These are phyloP conservation scores for Ochropacha duplaris DNA, from an alignment of 2,888 invertebrate genomes.

Conservation along the genomic window DNA sequence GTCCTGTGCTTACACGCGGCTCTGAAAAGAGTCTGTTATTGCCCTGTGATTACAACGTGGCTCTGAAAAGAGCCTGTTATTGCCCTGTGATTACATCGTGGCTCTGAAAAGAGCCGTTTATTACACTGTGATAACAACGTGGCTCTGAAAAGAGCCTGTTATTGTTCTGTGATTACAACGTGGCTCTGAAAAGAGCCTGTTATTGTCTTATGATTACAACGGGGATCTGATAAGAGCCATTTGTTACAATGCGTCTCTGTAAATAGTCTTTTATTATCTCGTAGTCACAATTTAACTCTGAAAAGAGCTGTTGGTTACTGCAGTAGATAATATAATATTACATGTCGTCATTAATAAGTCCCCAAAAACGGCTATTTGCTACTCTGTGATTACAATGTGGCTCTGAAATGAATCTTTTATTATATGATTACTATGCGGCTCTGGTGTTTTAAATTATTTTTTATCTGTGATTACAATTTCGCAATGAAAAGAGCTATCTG, in stretches of 20 bases:
- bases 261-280: constrained; percentile 8
- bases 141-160: not conserved
- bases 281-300: constrained; percentile 12
- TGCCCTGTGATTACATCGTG: constrained; percentile 4
- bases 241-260: constrained; percentile 7
- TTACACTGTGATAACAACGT: constrained; percentile 7
- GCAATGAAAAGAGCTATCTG: constrained; percentile 13
- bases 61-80: constrained; percentile 7
- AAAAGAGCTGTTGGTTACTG: constrained; percentile 2
- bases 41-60: constrained; percentile 8
- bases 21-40: constrained; percentile 8
- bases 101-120: constrained; percentile 4
- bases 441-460: constrained; percentile 7
- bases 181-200: constrained; percentile 13
- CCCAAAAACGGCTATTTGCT: no score
- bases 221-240: constrained; percentile 8
- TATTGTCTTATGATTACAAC: constrained; percentile 8
- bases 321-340: no score
- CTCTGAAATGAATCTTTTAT: constrained; percentile 11
- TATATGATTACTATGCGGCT: not conserved
- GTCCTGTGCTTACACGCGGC: constrained; percentile 10
- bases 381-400: constrained; percentile 6
- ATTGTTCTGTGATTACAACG: constrained; percentile 9
- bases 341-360: not conserved
- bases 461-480: constrained; percentile 9